Conservation (phyloP, 2,888 invertebrate genomes). For the Dasysyrphus tricinctus region DNA sequence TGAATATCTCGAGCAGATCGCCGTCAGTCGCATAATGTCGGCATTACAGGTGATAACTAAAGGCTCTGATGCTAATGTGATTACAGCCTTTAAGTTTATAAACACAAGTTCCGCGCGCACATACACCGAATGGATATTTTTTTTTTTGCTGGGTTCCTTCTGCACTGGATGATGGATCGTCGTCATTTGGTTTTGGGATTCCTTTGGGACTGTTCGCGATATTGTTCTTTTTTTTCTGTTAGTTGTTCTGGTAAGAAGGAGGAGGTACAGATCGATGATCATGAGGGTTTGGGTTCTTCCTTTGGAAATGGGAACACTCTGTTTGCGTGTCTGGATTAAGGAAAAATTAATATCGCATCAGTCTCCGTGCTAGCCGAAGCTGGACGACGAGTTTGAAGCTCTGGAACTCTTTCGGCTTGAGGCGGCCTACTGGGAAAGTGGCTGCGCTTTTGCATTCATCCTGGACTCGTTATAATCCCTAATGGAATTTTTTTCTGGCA, state of each 20-base stretch:
- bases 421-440: conserved; percentile 52
- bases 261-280: conserved; percentile 72
- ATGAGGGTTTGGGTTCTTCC: conserved; percentile 62
- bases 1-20: conserved; percentile 75
- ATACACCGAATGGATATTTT: conserved; percentile 52
- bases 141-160: conserved; percentile 60
- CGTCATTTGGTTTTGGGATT: conserved; percentile 61
- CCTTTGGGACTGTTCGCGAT: conserved; percentile 42
- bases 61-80: conserved; percentile 83
- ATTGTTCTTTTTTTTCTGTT: conserved; percentile 30
- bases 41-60: conserved; percentile 81
- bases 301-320: conserved; percentile 34
- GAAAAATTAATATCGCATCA: conserved; percentile 75
- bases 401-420: conserved; percentile 12
- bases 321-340: conserved; percentile 65
- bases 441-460: conserved; percentile 74
- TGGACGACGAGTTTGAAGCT: background rate
- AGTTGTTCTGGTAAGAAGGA: conserved; percentile 44
- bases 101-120: conserved; percentile 78
- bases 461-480: conserved; percentile 77
- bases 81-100: conserved; percentile 84
- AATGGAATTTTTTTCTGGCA: conserved; percentile 76
- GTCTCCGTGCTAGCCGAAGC: conserved; percentile 23
- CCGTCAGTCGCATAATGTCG: conserved; percentile 77
- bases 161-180: conserved; percentile 64